These are phyloP conservation scores for Cheirogaleus medius DNA, from an alignment of 2,113 vertebrate genomes.

Conservation along the genomic window DNA sequence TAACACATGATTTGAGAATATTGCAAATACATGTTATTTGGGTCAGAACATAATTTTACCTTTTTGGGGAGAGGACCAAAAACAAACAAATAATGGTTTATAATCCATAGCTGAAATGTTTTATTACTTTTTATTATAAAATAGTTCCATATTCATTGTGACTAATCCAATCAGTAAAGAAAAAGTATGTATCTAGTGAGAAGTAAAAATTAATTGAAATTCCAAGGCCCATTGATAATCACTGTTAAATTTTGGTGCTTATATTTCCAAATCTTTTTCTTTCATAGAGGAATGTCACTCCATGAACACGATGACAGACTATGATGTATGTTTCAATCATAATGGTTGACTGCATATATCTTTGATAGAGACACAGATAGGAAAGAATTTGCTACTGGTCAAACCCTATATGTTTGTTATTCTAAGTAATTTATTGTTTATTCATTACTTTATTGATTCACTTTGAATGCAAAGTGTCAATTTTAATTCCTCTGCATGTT, in stretches of 20 bases:
- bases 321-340: not conserved
- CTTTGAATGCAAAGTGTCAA: not conserved
- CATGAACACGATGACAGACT: not conserved
- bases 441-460: not conserved
- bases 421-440: not conserved
- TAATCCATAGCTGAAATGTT: not conserved
- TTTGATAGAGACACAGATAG: not conserved
- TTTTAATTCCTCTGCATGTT: not conserved
- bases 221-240: not conserved
- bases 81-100: not conserved
- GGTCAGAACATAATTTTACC: not conserved
- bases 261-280: not conserved
- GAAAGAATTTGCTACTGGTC: not conserved
- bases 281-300: not conserved
- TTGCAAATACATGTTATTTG: not conserved
- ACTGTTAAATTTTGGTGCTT: not conserved
- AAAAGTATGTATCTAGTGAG: not conserved
- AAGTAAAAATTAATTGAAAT: not conserved
- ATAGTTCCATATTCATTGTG: not conserved
- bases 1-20: not conserved
- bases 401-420: not conserved
- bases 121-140: slow-evolving; percentile 8
- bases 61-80: not conserved
- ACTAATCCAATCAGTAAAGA: not conserved
- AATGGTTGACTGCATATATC: not conserved